Evolutionary conservation across 2,797 vertebrate genomes (phyloP), one percentile per base, ranked within the genome.

Genomic region (Periophthalmus magnuspinnatus): DNA sequence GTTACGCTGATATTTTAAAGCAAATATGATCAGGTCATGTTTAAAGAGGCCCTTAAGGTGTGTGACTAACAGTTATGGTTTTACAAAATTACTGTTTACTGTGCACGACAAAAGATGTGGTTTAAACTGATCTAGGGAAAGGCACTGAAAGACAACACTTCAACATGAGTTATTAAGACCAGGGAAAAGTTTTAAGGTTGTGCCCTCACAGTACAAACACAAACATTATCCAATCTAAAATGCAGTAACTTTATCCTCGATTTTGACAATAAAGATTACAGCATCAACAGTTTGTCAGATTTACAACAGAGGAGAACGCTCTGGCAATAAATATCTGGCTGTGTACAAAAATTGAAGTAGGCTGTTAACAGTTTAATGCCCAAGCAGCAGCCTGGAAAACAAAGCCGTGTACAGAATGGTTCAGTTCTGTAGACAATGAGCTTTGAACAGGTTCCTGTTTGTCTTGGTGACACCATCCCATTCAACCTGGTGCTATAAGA

Each of bases 371-470:
- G 68, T 61, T 82, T 76, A 81, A 70, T 74, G 68, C 52, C 38
- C 28, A 47, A 62, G 60, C 81, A 69, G 76, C 34, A 69, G 75
- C 32, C 16, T 9, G 24, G 54, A 69, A 79, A 48, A 82, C 72
- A 84, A 82, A 87, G 79, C 73, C 82, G 93, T 90, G 86, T 84
- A 80, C 71, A 65, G 68, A 32, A 65, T 32, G 19, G 61, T 88
- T 82, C 85, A 85, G 85, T 84, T 77, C 64, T 59, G 36, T 41
- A 72, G 77, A 91, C 89, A 92, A 90, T 86, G 68, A 78, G 70
- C 78, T 83, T 82, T 86, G 74, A 84, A 82, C 84, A 80, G 85
- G 85, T 89, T 89, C 88, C 86, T 88, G 86, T 90, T 86, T 83
- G 84, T 74, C 71, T 77, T 77, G 75, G 75, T 90, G 92, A 92